Evolutionary conservation across 2,113 vertebrate genomes (phyloP).

Genomic region (Cyprinodon variegatus): DNA sequence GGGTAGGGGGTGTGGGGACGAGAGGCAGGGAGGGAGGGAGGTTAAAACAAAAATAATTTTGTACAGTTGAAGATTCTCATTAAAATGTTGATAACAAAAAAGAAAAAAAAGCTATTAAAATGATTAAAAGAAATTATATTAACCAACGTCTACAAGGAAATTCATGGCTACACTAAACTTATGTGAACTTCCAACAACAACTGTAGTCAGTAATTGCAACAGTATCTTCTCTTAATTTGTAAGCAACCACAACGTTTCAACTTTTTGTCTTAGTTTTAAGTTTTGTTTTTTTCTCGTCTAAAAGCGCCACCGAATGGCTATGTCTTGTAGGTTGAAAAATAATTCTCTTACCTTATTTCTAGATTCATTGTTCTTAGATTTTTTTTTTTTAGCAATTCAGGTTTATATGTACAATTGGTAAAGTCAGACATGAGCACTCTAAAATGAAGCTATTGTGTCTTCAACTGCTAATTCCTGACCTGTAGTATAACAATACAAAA

Average conservation of each 20-base stretch:
- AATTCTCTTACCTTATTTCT: slow-evolving; percentile 14
- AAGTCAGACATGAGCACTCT: slow-evolving; percentile 28
- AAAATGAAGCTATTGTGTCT: slow-evolving; percentile 44
- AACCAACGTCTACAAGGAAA: background rate
- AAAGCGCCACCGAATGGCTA: slow-evolving; percentile 12
- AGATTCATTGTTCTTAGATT: slow-evolving; percentile 37
- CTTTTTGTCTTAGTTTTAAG: too few species aligned
- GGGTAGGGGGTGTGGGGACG: too few species aligned
- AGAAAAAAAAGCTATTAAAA: background rate
- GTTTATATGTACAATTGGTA: slow-evolving; percentile 21
- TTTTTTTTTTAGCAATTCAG: slow-evolving; percentile 1
- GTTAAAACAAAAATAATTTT: too few species aligned
- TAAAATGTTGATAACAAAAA: too few species aligned
- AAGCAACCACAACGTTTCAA: background rate
- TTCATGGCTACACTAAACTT: background rate
- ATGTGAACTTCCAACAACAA: background rate
- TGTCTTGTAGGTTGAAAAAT: slow-evolving; percentile 46
- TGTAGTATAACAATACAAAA: slow-evolving; percentile 56
- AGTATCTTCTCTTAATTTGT: background rate
- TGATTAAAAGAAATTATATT: background rate
- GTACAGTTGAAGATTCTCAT: too few species aligned
- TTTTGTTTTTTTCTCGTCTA: too few species aligned
- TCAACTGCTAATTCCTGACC: slow-evolving; percentile 19
- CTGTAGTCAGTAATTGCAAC: background rate
- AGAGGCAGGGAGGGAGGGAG: too few species aligned